Base-by-base conservation (phyloP, 2,888 invertebrate species). In the Epiblema foenella region DNA sequence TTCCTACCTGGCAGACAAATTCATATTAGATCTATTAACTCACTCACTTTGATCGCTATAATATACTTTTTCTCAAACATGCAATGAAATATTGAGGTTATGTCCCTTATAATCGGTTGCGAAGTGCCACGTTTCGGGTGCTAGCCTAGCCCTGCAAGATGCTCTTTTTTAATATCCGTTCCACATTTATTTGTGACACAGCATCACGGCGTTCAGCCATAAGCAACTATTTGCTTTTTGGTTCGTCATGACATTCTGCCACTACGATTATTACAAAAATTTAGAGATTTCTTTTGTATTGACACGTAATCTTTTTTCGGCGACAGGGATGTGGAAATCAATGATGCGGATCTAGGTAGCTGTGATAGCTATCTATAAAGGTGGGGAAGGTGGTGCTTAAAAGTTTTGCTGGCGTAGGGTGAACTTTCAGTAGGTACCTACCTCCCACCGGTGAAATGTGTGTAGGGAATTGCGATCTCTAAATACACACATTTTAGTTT, bases 1-100 rank as follows among this genome's bases (percentile, higher is more conserved):
- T 95, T 0, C 96, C 96, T 39, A 96, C 88, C 95, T 93, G 74
- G 4, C 29, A 29, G 37, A 37, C 17, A 18, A 17, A 33, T 46
- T 46, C 11, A n/a, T n/a, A 2, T 60, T 46, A 37, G 17, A 37
- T n/a, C 7, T n/a, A n/a, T 46, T n/a, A n/a, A 46, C 5, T 33
- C 5, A 7, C 5, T 29, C 29, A 29, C 29, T 29, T 5, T n/a
- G n/a, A n/a, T n/a, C n/a, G n/a, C n/a, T n/a, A n/a, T n/a, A n/a
- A n/a, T n/a, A n/a, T n/a, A n/a, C n/a, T n/a, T n/a, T n/a, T n/a
- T n/a, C n/a, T n/a, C n/a, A n/a, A n/a, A n/a, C n/a, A n/a, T n/a
- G n/a, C n/a, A n/a, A n/a, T n/a, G n/a, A n/a, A n/a, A n/a, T n/a
- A n/a, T n/a, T n/a, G n/a, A n/a, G n/a, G n/a, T n/a, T n/a, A n/a